phyloP scores from a whole-genome alignment of 2,113 vertebrate species.

The Budorcas taxicolor region DNA sequence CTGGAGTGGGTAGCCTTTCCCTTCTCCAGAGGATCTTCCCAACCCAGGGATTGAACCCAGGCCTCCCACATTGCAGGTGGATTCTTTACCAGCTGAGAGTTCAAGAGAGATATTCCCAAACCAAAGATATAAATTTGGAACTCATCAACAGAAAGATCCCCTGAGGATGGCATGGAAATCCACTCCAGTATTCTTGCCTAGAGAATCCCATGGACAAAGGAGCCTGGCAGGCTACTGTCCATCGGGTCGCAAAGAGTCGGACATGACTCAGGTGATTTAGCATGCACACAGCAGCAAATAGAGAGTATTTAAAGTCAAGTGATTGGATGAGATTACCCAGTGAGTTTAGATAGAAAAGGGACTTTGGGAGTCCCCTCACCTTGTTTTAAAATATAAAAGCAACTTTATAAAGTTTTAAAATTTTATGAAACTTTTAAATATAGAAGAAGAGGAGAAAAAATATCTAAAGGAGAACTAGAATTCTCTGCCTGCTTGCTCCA shows the following conservation, averaged over 20 bases:
- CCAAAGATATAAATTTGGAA: neutral
- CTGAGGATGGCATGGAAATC: neutral
- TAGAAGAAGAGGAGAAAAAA: neutral
- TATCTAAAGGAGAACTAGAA: neutral
- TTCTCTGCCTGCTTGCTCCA: neutral
- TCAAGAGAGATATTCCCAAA: neutral
- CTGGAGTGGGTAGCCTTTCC: neutral
- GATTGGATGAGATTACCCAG: neutral
- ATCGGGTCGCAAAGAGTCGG: neutral
- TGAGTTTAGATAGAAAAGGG: neutral
- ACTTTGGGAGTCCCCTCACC: neutral
- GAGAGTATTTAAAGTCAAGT: neutral
- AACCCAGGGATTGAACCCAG: neutral
- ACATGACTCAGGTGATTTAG: neutral
- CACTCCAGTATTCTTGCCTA: neutral
- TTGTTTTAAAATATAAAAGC: neutral
- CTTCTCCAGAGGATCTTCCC: neutral
- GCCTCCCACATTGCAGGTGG: neutral
- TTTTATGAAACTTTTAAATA: neutral
- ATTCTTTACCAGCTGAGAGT: neutral
- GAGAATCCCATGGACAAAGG: neutral
- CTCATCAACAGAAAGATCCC: neutral
- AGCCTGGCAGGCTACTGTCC: neutral
- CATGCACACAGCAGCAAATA: neutral
- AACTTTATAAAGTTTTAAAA: neutral